These are phyloP conservation scores for Halcyon senegalensis DNA, from an alignment of 2,113 vertebrate species.

Conservation along the genomic window DNA sequence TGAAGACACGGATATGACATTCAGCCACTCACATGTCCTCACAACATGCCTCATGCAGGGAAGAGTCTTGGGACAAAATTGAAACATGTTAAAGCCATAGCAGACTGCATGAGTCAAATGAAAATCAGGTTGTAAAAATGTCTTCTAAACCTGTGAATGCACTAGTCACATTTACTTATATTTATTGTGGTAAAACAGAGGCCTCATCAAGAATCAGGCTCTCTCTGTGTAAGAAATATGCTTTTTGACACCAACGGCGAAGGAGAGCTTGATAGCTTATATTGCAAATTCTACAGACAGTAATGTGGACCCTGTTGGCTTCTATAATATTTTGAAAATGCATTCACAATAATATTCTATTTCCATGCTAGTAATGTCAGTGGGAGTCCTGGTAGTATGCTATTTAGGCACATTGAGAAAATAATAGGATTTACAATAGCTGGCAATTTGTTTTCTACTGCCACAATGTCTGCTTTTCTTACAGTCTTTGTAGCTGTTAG, in stretches of 20 bases:
- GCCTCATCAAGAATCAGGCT: background rate
- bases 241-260: background rate
- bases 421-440: conserved; percentile 76
- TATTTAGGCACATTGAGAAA: conserved; percentile 71
- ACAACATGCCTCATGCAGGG: background rate
- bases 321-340: conserved; percentile 65
- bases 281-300: conserved; percentile 4
- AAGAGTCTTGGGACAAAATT: conserved; percentile 8
- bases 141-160: background rate
- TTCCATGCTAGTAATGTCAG: conserved; percentile 60
- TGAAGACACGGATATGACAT: background rate
- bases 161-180: background rate
- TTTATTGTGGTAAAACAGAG: background rate
- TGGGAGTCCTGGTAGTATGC: conserved; percentile 57
- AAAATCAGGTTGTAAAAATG: conserved; percentile 10
- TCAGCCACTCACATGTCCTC: background rate
- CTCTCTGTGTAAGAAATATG: background rate
- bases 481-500: conserved; percentile 46
- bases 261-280: background rate
- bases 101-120: background rate
- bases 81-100: background rate
- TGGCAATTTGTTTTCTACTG: conserved; percentile 71
- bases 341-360: conserved; percentile 67
- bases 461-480: conserved; percentile 53
- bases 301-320: conserved; percentile 29